Percentiles rank a stretch among this genome's conserved stretches.
These are phyloP conservation scores for Ginglymostoma cirratum DNA, from an alignment of 2,113 vertebrate species.

Conservation along the genomic window DNA sequence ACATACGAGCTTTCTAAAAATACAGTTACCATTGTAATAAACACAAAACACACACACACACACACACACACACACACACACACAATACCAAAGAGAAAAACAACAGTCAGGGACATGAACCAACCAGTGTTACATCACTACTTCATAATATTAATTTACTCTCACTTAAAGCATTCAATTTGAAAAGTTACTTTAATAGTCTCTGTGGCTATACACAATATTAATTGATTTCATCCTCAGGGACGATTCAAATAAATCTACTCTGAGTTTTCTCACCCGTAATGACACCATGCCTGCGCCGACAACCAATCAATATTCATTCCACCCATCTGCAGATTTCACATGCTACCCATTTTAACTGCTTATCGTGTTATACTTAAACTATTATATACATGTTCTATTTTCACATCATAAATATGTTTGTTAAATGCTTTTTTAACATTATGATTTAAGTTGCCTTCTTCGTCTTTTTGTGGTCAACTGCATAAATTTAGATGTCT, in stretches of 20 bases:
- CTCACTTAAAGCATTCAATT: neutral
- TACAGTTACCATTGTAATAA: neutral
- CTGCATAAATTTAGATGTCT: neutral
- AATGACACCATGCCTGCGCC: neutral
- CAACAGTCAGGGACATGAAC: too few species aligned
- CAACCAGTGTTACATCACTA: neutral
- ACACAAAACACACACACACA: neutral
- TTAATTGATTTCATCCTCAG: conserved; percentile 6
- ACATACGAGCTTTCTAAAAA: neutral
- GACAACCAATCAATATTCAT: neutral
- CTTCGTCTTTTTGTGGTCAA: neutral
- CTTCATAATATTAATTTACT: too few species aligned
- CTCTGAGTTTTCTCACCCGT: neutral
- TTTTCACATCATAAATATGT: neutral
- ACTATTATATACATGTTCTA: neutral
- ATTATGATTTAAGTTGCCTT: neutral
- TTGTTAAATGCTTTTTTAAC: neutral
- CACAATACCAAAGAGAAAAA: neutral
- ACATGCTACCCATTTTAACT: neutral
- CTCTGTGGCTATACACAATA: neutral
- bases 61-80: too few species aligned
- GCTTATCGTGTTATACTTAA: neutral
- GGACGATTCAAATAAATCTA: neutral
- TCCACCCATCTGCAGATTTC: neutral
- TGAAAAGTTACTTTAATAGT: neutral